Percentiles rank a stretch among this genome's conserved stretches.
These are phyloP conservation scores for Panurus biarmicus DNA, from an alignment of 2,113 vertebrate species.

Conservation along the genomic window DNA sequence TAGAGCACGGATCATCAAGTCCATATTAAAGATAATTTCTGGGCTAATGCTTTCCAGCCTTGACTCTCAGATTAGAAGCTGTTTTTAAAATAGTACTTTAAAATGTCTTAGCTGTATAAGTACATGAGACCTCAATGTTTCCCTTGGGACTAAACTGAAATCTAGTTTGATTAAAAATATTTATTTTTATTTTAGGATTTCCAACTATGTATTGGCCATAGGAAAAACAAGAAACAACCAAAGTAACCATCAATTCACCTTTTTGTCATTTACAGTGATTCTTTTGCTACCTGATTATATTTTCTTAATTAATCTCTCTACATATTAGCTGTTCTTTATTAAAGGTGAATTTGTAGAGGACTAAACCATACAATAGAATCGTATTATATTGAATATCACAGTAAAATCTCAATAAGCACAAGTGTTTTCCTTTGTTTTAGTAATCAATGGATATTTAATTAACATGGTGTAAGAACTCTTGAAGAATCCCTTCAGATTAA, in stretches of 20 bases:
- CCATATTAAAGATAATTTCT: background rate
- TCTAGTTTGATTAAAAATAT: background rate
- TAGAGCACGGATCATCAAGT: conserved; percentile 1
- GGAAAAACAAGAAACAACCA: background rate
- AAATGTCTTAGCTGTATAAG: conserved; percentile 16
- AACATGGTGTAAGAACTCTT: background rate
- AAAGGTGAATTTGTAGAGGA: conserved; percentile 16
- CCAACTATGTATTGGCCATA: background rate
- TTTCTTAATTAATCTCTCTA: conserved; percentile 11
- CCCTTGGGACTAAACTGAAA: background rate
- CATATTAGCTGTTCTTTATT: background rate
- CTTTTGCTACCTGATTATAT: background rate
- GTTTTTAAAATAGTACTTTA: background rate
- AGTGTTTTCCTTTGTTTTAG: conserved; percentile 14
- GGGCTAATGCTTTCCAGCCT: conserved; percentile 15
- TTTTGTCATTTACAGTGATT: background rate
- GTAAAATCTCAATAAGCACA: background rate
- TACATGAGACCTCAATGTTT: background rate
- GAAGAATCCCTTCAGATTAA: background rate
- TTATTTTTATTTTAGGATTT: background rate
- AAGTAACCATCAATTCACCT: background rate
- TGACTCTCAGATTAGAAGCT: background rate
- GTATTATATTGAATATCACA: background rate
- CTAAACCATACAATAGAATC: background rate
- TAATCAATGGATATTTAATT: conserved; percentile 39